Evolutionary conservation across 1,140 invertebrate species (phyloP).

Genomic region (Philaenus spumarius): DNA sequence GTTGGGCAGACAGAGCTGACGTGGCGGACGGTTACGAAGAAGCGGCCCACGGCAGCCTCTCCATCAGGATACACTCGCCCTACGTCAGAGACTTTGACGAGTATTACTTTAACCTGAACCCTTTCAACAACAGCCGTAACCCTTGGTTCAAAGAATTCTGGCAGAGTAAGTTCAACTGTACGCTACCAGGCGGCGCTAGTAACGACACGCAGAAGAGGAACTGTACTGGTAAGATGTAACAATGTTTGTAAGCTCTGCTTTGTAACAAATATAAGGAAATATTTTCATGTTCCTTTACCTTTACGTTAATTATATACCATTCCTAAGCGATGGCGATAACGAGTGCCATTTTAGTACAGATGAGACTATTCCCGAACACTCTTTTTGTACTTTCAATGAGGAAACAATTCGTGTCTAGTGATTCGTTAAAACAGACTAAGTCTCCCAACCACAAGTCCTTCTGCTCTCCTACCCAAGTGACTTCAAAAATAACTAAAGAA

Average conservation of each 20-base stretch:
- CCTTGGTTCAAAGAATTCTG: conserved; percentile 75
- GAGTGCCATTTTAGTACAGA: too few species aligned
- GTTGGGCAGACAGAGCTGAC: conserved; percentile 68
- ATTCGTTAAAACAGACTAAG: too few species aligned
- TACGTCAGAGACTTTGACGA: conserved; percentile 58
- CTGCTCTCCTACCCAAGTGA: too few species aligned
- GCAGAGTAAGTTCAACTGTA: conserved; percentile 62
- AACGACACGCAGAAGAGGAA: conserved; percentile 26
- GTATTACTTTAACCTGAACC: conserved; percentile 60
- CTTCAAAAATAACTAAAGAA: too few species aligned
- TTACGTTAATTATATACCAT: too few species aligned
- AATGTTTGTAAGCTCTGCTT: background rate
- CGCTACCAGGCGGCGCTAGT: conserved; percentile 36
- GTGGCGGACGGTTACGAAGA: conserved; percentile 60
- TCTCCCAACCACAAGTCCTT: too few species aligned
- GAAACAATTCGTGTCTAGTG: too few species aligned
- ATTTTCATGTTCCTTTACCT: too few species aligned
- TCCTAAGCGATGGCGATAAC: too few species aligned
- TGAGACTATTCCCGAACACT: too few species aligned
- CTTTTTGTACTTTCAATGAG: too few species aligned
- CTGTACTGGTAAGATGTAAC: conserved; percentile 38
- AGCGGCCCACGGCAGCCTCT: conserved; percentile 64
- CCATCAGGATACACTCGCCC: conserved; percentile 66
- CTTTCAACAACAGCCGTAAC: conserved; percentile 56
- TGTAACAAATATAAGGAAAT: background rate